These are phyloP conservation scores for Pachliopta kotzebuea DNA, from an alignment of 2,888 invertebrate species.

Conservation along the genomic window DNA sequence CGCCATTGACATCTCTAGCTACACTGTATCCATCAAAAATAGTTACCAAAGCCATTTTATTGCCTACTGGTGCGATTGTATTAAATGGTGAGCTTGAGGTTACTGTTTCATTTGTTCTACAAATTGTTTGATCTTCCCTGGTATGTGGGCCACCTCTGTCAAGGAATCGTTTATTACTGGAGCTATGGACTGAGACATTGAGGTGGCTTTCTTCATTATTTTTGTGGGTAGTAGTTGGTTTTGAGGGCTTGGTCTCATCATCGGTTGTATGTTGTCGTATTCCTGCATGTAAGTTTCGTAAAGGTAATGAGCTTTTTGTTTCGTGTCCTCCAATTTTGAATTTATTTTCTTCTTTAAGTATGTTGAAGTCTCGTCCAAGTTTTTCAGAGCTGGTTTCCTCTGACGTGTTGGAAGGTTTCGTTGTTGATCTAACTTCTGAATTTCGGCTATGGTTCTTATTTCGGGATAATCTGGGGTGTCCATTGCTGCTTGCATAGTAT, in stretches of 20 bases:
- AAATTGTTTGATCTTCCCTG: conserved; percentile 64
- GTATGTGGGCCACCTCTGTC: conserved; percentile 62
- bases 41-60: conserved; percentile 51
- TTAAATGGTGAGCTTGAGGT: conserved; percentile 37
- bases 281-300: conserved; percentile 65
- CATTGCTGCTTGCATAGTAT: conserved; percentile 64
- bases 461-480: conserved; percentile 48
- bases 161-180: conserved; percentile 68
- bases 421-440: conserved; percentile 39
- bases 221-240: conserved; percentile 54
- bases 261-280: conserved; percentile 58
- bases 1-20: conserved; percentile 66
- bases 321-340: conserved; percentile 60
- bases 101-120: conserved; percentile 63
- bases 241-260: conserved; percentile 47
- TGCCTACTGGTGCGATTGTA: conserved; percentile 33
- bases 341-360: conserved; percentile 54
- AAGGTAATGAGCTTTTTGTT: conserved; percentile 58
- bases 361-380: conserved; percentile 44
- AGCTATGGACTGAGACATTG: conserved; percentile 55
- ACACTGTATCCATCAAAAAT: conserved; percentile 73
- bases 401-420: conserved; percentile 38
- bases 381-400: conserved; percentile 42
- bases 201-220: conserved; percentile 55
- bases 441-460: conserved; percentile 45